Conservation (phyloP, 2,888 invertebrate genomes). For the Acanthopleura granulata region DNA sequence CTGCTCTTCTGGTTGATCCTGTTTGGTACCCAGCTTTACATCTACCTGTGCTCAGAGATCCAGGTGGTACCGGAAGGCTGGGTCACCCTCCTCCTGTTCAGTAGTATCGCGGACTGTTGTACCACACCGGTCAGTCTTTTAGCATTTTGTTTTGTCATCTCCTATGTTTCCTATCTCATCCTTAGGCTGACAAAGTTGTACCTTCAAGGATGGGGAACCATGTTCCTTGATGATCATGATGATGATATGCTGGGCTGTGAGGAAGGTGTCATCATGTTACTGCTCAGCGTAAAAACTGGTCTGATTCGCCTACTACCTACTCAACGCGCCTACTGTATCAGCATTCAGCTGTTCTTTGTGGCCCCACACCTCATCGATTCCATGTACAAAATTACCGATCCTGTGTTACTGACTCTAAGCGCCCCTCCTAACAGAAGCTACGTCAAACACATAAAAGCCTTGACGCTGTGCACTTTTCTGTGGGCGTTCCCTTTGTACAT, state of each 20-base stretch:
- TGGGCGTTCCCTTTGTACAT: slow-evolving; percentile 70
- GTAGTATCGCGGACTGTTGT: slow-evolving; percentile 69
- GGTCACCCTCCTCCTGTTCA: slow-evolving; percentile 67
- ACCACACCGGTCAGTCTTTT: slow-evolving; percentile 72
- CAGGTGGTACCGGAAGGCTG: slow-evolving; percentile 61
- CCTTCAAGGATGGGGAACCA: slow-evolving; percentile 66
- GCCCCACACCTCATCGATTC: slow-evolving; percentile 74
- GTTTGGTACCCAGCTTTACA: slow-evolving; percentile 69
- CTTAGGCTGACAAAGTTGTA: slow-evolving; percentile 69
- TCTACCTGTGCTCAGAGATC: slow-evolving; percentile 57
- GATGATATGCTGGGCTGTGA: slow-evolving; percentile 70
- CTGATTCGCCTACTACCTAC: slow-evolving; percentile 71
- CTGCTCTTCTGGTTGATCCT: slow-evolving; percentile 72
- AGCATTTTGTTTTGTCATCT: slow-evolving; percentile 72
- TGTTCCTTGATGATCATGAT: slow-evolving; percentile 61
- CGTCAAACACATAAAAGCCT: slow-evolving; percentile 67
- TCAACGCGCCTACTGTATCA: slow-evolving; percentile 72
- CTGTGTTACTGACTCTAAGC: slow-evolving; percentile 71
- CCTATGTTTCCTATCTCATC: slow-evolving; percentile 70
- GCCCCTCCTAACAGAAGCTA: slow-evolving; percentile 68
- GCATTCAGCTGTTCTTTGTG: slow-evolving; percentile 73
- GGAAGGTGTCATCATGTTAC: slow-evolving; percentile 73
- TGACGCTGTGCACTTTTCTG: slow-evolving; percentile 68
- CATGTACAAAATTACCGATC: slow-evolving; percentile 73
- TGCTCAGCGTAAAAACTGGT: slow-evolving; percentile 73